Conservation (phyloP, 2,797 vertebrate genomes). For the Neosalanx taihuensis region DNA sequence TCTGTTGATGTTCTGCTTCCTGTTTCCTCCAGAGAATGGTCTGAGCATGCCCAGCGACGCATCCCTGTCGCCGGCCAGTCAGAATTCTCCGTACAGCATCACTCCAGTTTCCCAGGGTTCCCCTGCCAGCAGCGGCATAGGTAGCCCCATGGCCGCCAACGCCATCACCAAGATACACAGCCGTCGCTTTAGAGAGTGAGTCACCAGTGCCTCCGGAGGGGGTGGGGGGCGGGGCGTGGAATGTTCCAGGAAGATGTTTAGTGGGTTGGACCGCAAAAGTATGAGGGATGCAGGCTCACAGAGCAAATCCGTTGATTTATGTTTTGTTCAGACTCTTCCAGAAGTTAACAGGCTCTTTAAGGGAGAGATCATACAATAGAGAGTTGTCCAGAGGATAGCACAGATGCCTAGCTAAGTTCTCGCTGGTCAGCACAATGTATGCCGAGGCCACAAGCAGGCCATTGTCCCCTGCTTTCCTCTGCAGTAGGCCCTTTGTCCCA, state of each 20-base stretch:
- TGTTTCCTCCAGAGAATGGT: slow-evolving; percentile 81
- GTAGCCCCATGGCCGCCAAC: slow-evolving; percentile 95
- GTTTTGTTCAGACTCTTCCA: slow-evolving; percentile 28
- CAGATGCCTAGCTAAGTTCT: slow-evolving; percentile 51
- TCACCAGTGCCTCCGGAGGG: background rate
- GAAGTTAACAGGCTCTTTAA: slow-evolving; percentile 47
- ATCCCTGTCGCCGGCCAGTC: slow-evolving; percentile 95
- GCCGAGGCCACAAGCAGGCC: slow-evolving; percentile 57
- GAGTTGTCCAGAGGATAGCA: slow-evolving; percentile 61
- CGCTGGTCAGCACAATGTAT: slow-evolving; percentile 58
- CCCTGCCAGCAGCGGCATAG: slow-evolving; percentile 94
- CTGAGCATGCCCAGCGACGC: slow-evolving; percentile 93
- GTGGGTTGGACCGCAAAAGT: slow-evolving; percentile 26
- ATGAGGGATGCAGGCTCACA: slow-evolving; percentile 45
- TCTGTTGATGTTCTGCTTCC: slow-evolving; percentile 14
- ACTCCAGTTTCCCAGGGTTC: slow-evolving; percentile 97
- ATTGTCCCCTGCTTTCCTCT: slow-evolving; percentile 59
- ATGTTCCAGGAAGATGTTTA: slow-evolving; percentile 34
- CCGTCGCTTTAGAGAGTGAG: slow-evolving; percentile 98
- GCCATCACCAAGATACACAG: slow-evolving; percentile 99
- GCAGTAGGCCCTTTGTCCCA: slow-evolving; percentile 67
- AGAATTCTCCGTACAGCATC: slow-evolving; percentile 98
- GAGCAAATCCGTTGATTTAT: slow-evolving; percentile 17
- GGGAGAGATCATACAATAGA: slow-evolving; percentile 59
- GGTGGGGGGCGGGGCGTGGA: background rate